Evolutionary conservation across 2,113 vertebrate species (phyloP).

Genomic region (Zosterops borbonicus): DNA sequence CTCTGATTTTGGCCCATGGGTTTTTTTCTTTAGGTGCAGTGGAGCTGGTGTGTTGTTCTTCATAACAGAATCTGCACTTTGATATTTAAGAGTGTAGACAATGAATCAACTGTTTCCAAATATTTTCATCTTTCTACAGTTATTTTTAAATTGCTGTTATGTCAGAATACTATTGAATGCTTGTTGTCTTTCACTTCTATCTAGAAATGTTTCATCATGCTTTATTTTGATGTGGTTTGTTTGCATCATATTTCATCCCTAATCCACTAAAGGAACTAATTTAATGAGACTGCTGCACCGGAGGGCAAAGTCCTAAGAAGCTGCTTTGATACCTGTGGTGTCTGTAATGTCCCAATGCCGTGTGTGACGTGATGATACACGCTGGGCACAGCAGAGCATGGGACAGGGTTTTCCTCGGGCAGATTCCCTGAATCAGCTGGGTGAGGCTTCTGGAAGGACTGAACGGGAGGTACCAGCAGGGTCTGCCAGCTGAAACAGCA

Average conservation of each 20-base stretch:
- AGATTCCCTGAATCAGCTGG: not conserved
- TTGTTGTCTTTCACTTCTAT: not conserved
- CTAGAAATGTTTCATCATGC: not conserved
- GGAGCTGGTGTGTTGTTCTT: not conserved
- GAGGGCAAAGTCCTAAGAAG: not conserved
- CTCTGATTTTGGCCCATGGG: not conserved
- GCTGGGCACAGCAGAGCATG: fast-evolving
- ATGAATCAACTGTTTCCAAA: not conserved
- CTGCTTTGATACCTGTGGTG: not conserved
- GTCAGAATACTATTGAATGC: not conserved
- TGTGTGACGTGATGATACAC: fast-evolving
- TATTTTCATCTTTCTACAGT: not conserved
- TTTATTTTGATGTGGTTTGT: not conserved
- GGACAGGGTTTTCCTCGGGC: fast-evolving
- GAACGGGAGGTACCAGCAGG: not conserved
- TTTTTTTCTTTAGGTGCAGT: not conserved
- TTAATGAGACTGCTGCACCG: not conserved
- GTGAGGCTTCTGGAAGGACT: not conserved
- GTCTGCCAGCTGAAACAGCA: not conserved
- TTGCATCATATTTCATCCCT: not conserved
- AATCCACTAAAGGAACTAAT: not conserved
- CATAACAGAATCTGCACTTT: not conserved
- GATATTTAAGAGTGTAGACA: not conserved
- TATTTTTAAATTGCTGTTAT: not conserved
- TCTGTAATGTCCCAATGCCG: fast-evolving